Evolutionary conservation across 2,113 vertebrate genomes (phyloP).

Genomic region (Centropus unirufus): DNA sequence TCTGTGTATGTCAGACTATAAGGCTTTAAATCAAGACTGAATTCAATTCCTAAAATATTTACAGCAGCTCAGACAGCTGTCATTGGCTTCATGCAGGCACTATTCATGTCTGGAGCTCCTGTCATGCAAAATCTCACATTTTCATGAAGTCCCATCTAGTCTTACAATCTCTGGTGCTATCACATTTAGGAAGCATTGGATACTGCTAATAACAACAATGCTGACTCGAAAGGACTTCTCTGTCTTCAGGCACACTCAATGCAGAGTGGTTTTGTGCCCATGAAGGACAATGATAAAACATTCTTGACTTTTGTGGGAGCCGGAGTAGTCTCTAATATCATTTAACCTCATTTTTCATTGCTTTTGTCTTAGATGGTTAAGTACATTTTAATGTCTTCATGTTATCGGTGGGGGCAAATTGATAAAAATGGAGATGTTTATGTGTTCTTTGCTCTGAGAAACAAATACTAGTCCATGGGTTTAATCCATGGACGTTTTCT

Average conservation of each 20-base stretch:
- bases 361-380: neutral
- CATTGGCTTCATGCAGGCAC: neutral
- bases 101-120: neutral
- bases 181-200: neutral
- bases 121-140: neutral
- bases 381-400: neutral
- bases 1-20: neutral
- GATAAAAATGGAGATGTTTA: neutral
- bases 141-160: neutral
- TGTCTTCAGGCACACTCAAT: neutral
- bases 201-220: neutral
- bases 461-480: neutral
- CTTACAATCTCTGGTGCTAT: neutral
- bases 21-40: conserved; percentile 10
- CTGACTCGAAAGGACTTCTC: neutral
- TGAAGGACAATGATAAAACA: neutral
- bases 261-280: neutral
- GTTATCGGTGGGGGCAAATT: neutral
- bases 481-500: neutral
- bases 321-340: neutral
- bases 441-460: neutral
- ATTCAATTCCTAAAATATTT: conserved; percentile 10
- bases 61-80: neutral
- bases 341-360: neutral
- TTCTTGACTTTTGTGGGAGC: neutral